Evolutionary conservation across 2,888 invertebrate species (phyloP).

Genomic region (Balanococcus diminutus): DNA sequence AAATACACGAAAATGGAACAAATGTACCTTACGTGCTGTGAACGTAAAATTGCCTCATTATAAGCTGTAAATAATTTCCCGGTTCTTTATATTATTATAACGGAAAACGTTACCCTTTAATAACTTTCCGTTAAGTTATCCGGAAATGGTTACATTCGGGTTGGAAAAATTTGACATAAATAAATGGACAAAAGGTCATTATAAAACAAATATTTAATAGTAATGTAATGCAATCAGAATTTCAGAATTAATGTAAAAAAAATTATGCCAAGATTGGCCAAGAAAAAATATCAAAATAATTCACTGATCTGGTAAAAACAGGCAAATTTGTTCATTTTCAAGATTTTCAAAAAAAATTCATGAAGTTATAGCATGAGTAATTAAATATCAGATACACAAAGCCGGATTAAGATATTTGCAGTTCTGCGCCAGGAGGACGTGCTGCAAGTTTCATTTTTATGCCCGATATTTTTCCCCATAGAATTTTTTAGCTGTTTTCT

Average conservation of each 20-base stretch:
- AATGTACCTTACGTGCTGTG: slow-evolving; percentile 36
- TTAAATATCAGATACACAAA: too few relatives aligned
- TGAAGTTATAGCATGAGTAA: too few relatives aligned
- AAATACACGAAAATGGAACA: slow-evolving; percentile 21
- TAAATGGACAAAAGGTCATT: slow-evolving; percentile 2
- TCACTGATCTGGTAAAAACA: too few relatives aligned
- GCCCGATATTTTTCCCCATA: too few relatives aligned
- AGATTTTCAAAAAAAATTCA: too few relatives aligned
- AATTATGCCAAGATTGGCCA: not conserved
- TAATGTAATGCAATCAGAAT: not conserved
- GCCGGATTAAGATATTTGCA: too few relatives aligned
- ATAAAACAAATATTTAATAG: not conserved
- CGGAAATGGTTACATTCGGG: slow-evolving; percentile 13
- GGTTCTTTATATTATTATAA: slow-evolving; percentile 10
- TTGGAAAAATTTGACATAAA: slow-evolving; percentile 16
- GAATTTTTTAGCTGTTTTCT: too few relatives aligned
- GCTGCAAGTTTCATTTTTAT: too few relatives aligned
- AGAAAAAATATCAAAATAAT: too few relatives aligned
- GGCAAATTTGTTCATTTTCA: too few relatives aligned
- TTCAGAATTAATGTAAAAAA: not conserved
- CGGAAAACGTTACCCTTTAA: slow-evolving; percentile 34
- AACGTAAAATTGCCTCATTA: slow-evolving; percentile 37
- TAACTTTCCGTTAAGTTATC: slow-evolving; percentile 32
- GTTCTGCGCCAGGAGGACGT: too few relatives aligned
- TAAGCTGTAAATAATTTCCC: slow-evolving; percentile 32